Base-by-base conservation (phyloP, 2,113 vertebrate species). In the Alosa alosa region DNA sequence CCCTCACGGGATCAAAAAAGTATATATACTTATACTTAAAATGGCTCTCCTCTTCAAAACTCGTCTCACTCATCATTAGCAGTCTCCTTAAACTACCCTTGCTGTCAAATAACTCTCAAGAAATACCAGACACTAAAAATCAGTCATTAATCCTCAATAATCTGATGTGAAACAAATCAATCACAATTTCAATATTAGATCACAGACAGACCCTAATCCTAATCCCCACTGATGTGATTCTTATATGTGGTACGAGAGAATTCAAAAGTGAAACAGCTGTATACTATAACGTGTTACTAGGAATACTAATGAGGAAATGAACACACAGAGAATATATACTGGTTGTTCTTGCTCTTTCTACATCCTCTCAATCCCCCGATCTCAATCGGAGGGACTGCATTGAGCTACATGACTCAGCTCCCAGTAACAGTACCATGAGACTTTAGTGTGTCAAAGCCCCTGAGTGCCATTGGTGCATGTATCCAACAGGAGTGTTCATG, bases 21-120 rank as follows among this genome's bases (percentile, higher is more conserved):
- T n/a, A n/a, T n/a, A n/a, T n/a, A n/a, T n/a, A n/a, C n/a, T n/a
- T n/a, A n/a, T n/a, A n/a, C n/a, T 44, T 44, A 44, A 44, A 44
- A 44, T 44, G 41, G 41, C 41, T 44, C 41, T 44, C 41, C 46
- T 11, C 46, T 11, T 47, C 46, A 5, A 47, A 47, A 47, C 46
- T 47, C 2, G 46, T 6, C 46, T 11, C 46, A 94, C 13, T 15
- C 78, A 31, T 44, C 41, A 84, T n/a, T 55, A 55, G 25, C 15
- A 36, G 20, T 45, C 60, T 39, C 47, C 47, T 13, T 13, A 10
- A 49, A 49, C 9, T 11, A 49, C 47, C 47, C 47, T 49, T 9
- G 47, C 47, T 49, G 11, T 47, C 6, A 47, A 46, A 46, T 46
- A 46, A 46, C 46, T 31, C 31, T 31, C 31, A 31, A 31, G 31